Base-by-base conservation (phyloP, 2,113 vertebrate genomes). In the Hydrolagus affinis region DNA sequence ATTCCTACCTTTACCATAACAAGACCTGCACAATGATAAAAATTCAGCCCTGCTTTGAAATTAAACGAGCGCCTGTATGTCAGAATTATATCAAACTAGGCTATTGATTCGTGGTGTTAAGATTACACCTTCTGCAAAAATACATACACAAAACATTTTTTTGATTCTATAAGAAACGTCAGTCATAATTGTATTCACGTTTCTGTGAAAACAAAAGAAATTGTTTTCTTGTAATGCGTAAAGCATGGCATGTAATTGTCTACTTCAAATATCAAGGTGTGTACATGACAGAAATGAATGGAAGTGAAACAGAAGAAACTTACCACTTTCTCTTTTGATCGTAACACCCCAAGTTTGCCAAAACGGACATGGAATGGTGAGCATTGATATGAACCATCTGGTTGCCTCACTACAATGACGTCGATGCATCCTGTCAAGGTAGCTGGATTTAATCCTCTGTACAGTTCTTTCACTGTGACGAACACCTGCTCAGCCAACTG, bases 331-430 rank as follows among this genome's bases (percentile, higher is more conserved):
- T 99, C 97, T 86, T 90, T 95, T 4, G 97, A 98, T 80, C 89
- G 92, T 89, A 99, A 94, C 88, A 98, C 96, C 0, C 96, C 96
- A 77, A 99, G 94, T 89, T 98, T 99, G 85, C 98, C 97, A 0
- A 99, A 99, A 70, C 96, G 95, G 69, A 99, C 96, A 0, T 98
- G 97, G 44, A 99, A 99, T 0, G 97, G 97, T 0, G 97, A 99
- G 87, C 97, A 98, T 44, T 91, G 94, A 89, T 96, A 95, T 2
- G 95, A 95, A 68, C 95, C 96, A 15, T 99, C 95, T 0, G 89
- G 91, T 90, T 98, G 97, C n/a, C 91, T 93, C 87, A 99, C 96
- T 87, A 99, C 96, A 0, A 99, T 90, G 83, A 99, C 95, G 0
- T 98, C 96, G 0, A 98, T 98, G 86, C 95, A 94, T 0, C 98